Conservation (phyloP, 2,113 vertebrate species). For the Trichechus manatus region DNA sequence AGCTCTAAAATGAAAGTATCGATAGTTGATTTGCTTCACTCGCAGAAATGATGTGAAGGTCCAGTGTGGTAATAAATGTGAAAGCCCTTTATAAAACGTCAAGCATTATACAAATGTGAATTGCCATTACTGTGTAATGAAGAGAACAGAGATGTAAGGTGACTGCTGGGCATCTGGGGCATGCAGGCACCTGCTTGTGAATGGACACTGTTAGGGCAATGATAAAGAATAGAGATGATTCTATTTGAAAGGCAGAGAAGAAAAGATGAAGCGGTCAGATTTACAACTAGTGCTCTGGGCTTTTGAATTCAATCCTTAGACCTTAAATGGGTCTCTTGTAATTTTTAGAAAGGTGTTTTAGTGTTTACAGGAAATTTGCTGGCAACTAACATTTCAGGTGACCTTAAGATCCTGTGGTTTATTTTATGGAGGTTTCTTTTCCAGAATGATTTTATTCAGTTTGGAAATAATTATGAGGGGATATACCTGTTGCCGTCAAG, state of each 20-base stretch:
- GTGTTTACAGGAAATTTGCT: background rate
- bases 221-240: background rate
- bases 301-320: background rate
- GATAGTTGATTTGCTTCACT: background rate
- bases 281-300: background rate
- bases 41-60: background rate
- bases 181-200: background rate
- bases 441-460: background rate
- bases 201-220: background rate
- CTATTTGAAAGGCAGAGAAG: background rate
- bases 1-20: constrained; percentile 34
- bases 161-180: background rate
- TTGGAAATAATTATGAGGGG: background rate
- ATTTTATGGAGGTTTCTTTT: background rate
- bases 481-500: too few species aligned
- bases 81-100: constrained; percentile 30
- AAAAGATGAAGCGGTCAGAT: background rate
- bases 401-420: background rate
- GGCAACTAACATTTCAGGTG: background rate
- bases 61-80: constrained; percentile 33
- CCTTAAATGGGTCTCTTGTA: background rate
- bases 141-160: background rate
- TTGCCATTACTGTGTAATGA: background rate
- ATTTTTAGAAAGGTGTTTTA: background rate
- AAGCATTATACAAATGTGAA: background rate